A percentile compares a stretch with the other conserved stretches of the same genome.
Evolutionary conservation across 2,888 invertebrate species (phyloP).

Genomic region (Agrotis clavis): DNA sequence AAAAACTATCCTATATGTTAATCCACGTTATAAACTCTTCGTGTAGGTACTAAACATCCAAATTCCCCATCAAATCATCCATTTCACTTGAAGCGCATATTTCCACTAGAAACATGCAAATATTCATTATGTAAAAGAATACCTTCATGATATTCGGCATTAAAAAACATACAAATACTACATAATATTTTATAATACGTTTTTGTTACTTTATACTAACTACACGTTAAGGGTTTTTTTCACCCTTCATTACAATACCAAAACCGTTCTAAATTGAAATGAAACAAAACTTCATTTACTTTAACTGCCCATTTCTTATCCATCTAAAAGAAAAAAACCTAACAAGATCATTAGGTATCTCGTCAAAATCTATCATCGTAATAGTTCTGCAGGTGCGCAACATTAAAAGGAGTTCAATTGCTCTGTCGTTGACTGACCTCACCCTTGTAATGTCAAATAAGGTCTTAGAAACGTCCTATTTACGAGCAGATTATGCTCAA

Average conservation of each 20-base stretch:
- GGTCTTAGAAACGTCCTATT: conserved; percentile 42
- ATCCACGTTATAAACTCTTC: too few species aligned
- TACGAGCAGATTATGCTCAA: conserved; percentile 19
- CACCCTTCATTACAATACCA: not conserved
- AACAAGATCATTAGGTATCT: not conserved
- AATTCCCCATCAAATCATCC: too few species aligned
- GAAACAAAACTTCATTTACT: not conserved
- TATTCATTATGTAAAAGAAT: too few species aligned
- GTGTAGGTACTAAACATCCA: too few species aligned
- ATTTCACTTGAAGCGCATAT: too few species aligned
- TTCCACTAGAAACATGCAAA: too few species aligned
- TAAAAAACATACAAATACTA: too few species aligned
- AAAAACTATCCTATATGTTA: too few species aligned
- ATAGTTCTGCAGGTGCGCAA: conserved; percentile 36
- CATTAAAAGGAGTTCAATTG: conserved; percentile 41
- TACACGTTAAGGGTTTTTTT: too few species aligned
- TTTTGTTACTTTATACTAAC: too few species aligned
- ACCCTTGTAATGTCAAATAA: conserved; percentile 34
- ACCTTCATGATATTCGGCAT: too few species aligned
- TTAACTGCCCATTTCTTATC: not conserved
- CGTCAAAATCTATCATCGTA: conserved; percentile 17
- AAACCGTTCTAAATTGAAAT: not conserved
- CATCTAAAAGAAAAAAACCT: conserved; percentile 3
- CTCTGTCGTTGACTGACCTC: conserved; percentile 46
- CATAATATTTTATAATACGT: too few species aligned